Base-by-base conservation (phyloP, 2,888 invertebrate genomes). In the Boloria euphrosyne region DNA sequence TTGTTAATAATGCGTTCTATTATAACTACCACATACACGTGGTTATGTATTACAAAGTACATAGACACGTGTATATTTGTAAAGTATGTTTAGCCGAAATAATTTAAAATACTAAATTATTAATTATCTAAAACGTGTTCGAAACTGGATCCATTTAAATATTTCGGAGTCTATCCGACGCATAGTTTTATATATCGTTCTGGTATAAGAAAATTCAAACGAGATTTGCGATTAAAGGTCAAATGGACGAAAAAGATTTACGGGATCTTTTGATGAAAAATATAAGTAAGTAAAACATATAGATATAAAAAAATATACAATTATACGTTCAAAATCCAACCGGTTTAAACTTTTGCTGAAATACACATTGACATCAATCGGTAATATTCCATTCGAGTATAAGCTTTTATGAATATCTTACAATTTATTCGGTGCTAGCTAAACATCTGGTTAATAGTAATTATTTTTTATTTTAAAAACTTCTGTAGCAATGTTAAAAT, bases 71-170 rank as follows among this genome's bases (percentile, higher is more conserved):
- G 10, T 38, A 38, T 10, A 38, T 38, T 38, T 38, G 31, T 38
- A 38, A 38, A 38, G 31, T 38, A 38, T 3, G 31, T 38, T 10
- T 10, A 38, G 7, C 2, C 31, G 31, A 38, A 38, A 10, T 38
- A 7, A 38, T 38, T 7, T 38, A 38, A 38, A 38, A 38, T 10
- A 10, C 1, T 38, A 2, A 38, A 38, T 38, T 38, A 2, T 38
- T 10, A 10, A 7, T 38, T 38, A 38, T 38, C 10, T 38, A 38
- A 38, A 38, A 7, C 31, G 31, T 38, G 31, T 7, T 38, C 7
- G 31, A 46, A 57, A 46, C 46, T 46, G 27, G 44, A n/a, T 46
- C 5, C 13, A 57, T 46, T 57, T 57, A 13, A 57, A 57, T 57
- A 57, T 57, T 22, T n/a, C n/a, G 13, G 16, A 13, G n/a, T 4